phyloP scores from a whole-genome alignment of 2,888 invertebrate genomes.

The Clepsis dumicolana region DNA sequence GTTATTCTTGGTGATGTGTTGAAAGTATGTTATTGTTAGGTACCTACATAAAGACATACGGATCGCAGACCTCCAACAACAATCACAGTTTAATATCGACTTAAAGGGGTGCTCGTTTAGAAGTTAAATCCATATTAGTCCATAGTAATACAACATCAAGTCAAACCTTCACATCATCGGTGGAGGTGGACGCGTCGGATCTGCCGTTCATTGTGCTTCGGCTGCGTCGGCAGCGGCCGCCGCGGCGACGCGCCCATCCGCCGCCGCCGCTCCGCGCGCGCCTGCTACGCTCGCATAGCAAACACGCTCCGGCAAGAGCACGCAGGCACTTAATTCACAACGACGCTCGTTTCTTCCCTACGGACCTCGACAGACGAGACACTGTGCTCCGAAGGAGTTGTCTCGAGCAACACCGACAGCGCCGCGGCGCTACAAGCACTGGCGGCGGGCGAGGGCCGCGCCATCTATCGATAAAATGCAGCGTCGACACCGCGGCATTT shows the following conservation, averaged over 20 bases:
- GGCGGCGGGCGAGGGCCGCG: conserved; percentile 27
- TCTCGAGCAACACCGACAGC: not conserved
- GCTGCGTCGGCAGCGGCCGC: conserved; percentile 40
- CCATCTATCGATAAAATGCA: conserved; percentile 19
- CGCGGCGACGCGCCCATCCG: not conserved
- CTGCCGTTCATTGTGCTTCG: conserved; percentile 50
- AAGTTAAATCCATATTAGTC: no score
- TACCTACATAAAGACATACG: no score
- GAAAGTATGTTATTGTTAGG: no score
- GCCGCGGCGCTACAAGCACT: conserved; percentile 42
- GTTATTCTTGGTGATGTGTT: no score
- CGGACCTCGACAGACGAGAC: no score
- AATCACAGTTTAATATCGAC: no score
- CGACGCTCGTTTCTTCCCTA: no score
- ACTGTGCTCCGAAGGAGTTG: not conserved
- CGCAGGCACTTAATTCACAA: no score
- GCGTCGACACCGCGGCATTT: not conserved
- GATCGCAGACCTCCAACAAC: no score
- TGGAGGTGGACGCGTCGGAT: conserved; percentile 81
- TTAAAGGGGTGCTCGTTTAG: no score
- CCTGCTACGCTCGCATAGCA: conserved; percentile 3
- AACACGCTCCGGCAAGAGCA: not conserved
- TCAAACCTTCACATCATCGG: conserved; percentile 76
- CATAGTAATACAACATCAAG: not conserved
- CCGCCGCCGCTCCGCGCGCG: conserved; percentile 4